Base-by-base conservation (phyloP, 2,797 vertebrate species). In the Iguana delicatissima region DNA sequence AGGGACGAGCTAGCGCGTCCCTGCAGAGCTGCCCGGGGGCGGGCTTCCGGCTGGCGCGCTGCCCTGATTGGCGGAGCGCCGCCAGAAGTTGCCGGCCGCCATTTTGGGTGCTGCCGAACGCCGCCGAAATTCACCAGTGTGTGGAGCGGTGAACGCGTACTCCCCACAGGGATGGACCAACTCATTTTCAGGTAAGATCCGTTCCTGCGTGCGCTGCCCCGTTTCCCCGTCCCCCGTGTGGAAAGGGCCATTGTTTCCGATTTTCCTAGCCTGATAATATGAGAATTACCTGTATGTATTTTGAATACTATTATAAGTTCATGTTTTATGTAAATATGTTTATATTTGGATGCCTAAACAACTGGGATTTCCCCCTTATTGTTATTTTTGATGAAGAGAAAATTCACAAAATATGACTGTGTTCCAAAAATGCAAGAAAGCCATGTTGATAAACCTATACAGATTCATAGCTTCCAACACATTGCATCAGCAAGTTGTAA, bases 271-370 rank as follows among this genome's bases (percentile, higher is more conserved):
- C 32, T 91, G 24, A 88, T 59, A 89, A 67, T 16, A 77, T 0
- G 10, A 38, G 91, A n/a, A 92, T 16, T 35, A 55, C 57, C 29
- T 89, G 81, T 38, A 35, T 76, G 6, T 26, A 91, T 86, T 92
- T 67, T 2, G 2, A 89, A 84, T 12, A 12, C 13, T 77, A 32
- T 83, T 35, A 67, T 81, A 89, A 87, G 92, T 95, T 92, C 76
- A 88, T 20, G 64, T 73, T 85, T 84, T 93, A 87, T 90, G 83
- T 93, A 94, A 90, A 91, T 62, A 92, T 86, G 69, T 80, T 80
- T 79, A 94, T 84, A 7, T 59, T 84, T 86, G 6, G 26, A 77
- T 76, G 88, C 67, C 42, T 16, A 76, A 22, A 80, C 81, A 93
- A 84, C 10, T 91, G 73, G 38, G 4, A 2, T 80, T 72, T 57